Conservation (phyloP, 2,888 invertebrate genomes). For the Spilarctia lutea region DNA sequence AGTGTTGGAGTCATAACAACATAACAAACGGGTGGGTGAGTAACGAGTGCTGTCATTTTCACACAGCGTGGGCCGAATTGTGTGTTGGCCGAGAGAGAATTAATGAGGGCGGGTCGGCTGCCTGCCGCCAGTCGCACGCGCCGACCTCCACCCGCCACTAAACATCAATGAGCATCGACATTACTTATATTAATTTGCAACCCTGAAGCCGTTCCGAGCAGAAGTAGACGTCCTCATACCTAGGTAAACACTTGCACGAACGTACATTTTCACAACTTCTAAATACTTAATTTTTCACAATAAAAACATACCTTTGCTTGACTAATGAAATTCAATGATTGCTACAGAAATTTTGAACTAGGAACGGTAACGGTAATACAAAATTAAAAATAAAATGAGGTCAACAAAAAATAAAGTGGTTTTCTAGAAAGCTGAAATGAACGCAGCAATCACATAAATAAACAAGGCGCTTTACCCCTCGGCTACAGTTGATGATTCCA, state of each 20-base stretch:
- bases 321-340: background rate
- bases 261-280: background rate
- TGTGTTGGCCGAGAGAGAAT: slow-evolving; percentile 64
- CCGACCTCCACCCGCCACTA: slow-evolving; percentile 40
- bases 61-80: slow-evolving; percentile 65
- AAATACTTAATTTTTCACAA: background rate
- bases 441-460: slow-evolving; percentile 64
- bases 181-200: slow-evolving; percentile 45
- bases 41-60: slow-evolving; percentile 76
- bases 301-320: background rate
- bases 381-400: slow-evolving; percentile 47
- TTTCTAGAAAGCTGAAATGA: slow-evolving; percentile 57
- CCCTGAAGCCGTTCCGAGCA: slow-evolving; percentile 31
- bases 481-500: slow-evolving; percentile 60
- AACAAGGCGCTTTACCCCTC: slow-evolving; percentile 56
- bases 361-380: slow-evolving; percentile 31
- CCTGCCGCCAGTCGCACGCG: slow-evolving; percentile 53
- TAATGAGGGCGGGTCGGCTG: slow-evolving; percentile 64
- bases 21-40: slow-evolving; percentile 65
- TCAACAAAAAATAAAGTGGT: slow-evolving; percentile 56
- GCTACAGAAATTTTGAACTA: slow-evolving; percentile 23
- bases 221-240: slow-evolving; percentile 30
- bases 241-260: background rate
- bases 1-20: slow-evolving; percentile 69
- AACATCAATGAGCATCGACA: slow-evolving; percentile 48